Percentiles rank a stretch among this genome's conserved stretches.
These are phyloP conservation scores for Hydrophis major DNA, from an alignment of 2,797 vertebrate species.

Conservation along the genomic window DNA sequence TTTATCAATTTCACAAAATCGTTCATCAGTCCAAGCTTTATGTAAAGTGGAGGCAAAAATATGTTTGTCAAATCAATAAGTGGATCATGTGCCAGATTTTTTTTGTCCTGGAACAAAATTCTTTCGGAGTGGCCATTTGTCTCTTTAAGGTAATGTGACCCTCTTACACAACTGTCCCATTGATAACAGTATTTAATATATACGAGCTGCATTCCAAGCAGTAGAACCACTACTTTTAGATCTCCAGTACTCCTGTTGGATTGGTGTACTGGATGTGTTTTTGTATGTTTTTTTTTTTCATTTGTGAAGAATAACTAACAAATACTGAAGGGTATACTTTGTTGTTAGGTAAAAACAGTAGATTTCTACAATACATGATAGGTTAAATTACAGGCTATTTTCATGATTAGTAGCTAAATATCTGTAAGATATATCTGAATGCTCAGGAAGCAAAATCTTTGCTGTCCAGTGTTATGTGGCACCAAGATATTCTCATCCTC, in stretches of 20 bases:
- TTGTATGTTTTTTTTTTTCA: neutral
- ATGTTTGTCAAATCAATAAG: neutral
- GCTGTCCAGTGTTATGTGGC: neutral
- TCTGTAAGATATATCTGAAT: neutral
- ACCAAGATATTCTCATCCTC: neutral
- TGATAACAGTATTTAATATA: neutral
- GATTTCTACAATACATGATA: neutral
- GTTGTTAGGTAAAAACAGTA: neutral
- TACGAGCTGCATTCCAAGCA: neutral
- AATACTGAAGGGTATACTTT: neutral
- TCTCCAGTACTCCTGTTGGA: neutral
- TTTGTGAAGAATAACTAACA: neutral
- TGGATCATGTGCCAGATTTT: neutral
- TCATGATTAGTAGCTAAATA: neutral
- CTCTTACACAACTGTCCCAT: neutral
- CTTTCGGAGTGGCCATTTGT: neutral
- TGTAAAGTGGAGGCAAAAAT: neutral
- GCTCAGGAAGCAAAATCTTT: neutral
- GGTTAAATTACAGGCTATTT: neutral
- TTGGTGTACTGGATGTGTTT: neutral
- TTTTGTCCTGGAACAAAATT: neutral
- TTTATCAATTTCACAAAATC: neutral
- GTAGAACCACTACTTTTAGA: neutral
- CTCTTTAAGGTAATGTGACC: neutral
- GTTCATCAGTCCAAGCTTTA: neutral